Conservation (phyloP, 1,140 invertebrate genomes). For the Kradibia gibbosae region DNA sequence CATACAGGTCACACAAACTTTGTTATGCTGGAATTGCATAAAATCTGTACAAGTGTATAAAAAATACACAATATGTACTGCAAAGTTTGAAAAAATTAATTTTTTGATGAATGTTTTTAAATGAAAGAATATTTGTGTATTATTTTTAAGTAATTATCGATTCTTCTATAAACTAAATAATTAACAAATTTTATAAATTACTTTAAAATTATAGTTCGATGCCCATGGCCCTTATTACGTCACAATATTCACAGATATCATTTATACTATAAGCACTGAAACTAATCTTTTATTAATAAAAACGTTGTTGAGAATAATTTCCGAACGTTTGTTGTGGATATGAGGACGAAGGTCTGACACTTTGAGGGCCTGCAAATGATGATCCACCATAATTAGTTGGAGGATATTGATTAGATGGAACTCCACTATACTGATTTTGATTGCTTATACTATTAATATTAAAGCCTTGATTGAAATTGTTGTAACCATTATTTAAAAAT, state of each 20-base stretch:
- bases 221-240: conserved; percentile 5
- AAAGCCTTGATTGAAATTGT: conserved; percentile 62
- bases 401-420: conserved; percentile 53
- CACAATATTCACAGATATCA: conserved; percentile 1
- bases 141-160: not conserved
- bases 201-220: conserved; percentile 32
- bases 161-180: conserved; percentile 16
- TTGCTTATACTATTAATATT: conserved; percentile 53
- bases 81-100: conserved; percentile 16
- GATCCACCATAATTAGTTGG: conserved; percentile 59
- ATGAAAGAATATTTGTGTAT: conserved; percentile 18
- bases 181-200: conserved; percentile 24
- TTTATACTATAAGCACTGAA: not conserved
- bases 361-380: conserved; percentile 46
- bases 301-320: conserved; percentile 64
- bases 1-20: conserved; percentile 25
- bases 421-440: conserved; percentile 56
- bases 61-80: conserved; percentile 31
- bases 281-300: conserved; percentile 56
- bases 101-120: conserved; percentile 11
- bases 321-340: conserved; percentile 65
- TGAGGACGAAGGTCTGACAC: conserved; percentile 50
- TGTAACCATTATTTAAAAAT: conserved; percentile 65
- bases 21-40: conserved; percentile 14
- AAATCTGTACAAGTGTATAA: conserved; percentile 35